Evolutionary conservation across 2,113 vertebrate species (phyloP), one percentile per base, ranked within the genome.

Genomic region (Bucco capensis): DNA sequence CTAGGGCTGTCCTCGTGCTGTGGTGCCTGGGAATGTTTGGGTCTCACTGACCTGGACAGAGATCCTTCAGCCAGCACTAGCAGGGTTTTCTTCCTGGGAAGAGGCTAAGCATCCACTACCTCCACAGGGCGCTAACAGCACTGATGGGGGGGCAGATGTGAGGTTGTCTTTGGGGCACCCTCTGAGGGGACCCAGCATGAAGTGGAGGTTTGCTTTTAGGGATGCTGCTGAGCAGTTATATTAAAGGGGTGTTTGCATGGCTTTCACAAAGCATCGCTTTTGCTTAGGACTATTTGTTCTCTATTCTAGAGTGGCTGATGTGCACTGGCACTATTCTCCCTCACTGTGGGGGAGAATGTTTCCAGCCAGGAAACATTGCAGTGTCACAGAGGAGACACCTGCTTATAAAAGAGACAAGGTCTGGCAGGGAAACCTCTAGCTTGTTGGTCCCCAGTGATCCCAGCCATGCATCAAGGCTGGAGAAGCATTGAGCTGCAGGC

Each of bases 261-360:
- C 76, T 91, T 83, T 28, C 44, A 22, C 37, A 14, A 25, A 28
- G 37, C 6, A 49, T 30, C 5, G 4, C 3, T 65, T 94, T 79
- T 76, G 27, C 50, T 23, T 42, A 24, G 40, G 14, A 21, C 13
- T 91, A 1, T 47, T 62, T 19, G 9, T 86, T 22, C 7, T 64
- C 42, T 51, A 57, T 57, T 46, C 19, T 10, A 37, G 47, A 27
- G 42, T 50, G 42, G 31, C 64, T 80, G 23, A 8, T 65, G 12
- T 74, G 51, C 44, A 14, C 30, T 6, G 3, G 15, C 74, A 16
- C 17, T 51, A 3, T 60, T 83, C 19, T 27, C 28, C 25, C 13
- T 70, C 0, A 0, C 51, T 75, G 49, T 6, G 9, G 17, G 5
- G 31, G 6, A 14, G 6, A n/a, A 2, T 23, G 17, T 30, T 78